Conservation (phyloP, 2,113 vertebrate genomes). For the Labeo rohita region DNA sequence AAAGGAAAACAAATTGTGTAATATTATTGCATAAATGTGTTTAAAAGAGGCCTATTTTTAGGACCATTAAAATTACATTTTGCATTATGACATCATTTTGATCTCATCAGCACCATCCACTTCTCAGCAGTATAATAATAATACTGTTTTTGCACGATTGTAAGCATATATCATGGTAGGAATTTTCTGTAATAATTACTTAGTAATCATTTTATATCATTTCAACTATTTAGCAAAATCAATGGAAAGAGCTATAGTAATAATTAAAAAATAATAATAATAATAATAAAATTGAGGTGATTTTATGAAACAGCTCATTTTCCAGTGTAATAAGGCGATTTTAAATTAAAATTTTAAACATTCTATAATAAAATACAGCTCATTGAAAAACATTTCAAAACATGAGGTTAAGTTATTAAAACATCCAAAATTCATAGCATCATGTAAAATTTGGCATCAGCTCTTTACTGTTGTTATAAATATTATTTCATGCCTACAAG, state of each 20-base stretch:
- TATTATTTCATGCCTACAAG: not conserved
- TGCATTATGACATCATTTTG: not conserved
- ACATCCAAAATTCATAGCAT: not conserved
- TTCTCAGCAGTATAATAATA: not conserved
- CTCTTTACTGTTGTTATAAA: not conserved
- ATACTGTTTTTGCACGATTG: not conserved
- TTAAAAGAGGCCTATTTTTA: not conserved
- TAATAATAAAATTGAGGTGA: not conserved
- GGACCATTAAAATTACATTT: not conserved
- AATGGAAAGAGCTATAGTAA: too few relatives aligned
- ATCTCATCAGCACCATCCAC: not conserved
- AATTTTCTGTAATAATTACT: too few relatives aligned
- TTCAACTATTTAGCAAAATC: too few relatives aligned
- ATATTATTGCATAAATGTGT: not conserved
- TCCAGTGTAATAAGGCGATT: not conserved
- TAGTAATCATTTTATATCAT: too few relatives aligned
- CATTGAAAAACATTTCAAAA: not conserved
- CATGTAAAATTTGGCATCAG: not conserved
- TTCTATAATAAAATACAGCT: not conserved
- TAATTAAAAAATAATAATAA: not conserved
- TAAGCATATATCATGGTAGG: not conserved
- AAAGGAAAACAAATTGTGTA: not conserved
- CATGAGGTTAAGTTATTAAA: not conserved
- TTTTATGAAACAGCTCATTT: not conserved
- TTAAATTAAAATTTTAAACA: not conserved